Conservation (phyloP, 2,113 vertebrate genomes). For the Myotis brandtii region DNA sequence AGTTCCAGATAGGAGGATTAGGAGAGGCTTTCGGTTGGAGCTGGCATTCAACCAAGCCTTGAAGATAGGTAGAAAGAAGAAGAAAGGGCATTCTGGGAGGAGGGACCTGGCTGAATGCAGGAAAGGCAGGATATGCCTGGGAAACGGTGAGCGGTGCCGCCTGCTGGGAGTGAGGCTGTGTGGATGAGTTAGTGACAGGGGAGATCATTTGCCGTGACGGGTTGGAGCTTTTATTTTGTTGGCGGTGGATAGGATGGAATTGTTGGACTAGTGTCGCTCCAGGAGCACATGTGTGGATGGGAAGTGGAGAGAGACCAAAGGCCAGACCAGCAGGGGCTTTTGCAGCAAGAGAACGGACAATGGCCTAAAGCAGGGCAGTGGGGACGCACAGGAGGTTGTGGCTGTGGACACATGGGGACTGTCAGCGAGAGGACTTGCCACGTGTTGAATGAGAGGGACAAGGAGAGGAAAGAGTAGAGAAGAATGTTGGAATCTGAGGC, state of each 20-base stretch:
- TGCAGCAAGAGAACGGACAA: not conserved
- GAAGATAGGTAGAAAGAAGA: constrained; percentile 65
- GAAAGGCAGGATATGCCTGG: not conserved
- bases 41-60: constrained; percentile 66
- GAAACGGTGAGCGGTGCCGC: not conserved
- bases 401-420: fast-evolving
- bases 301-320: not conserved
- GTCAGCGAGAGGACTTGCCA: not conserved
- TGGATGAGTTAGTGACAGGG: not conserved
- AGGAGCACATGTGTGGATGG: not conserved
- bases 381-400: not conserved
- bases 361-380: not conserved
- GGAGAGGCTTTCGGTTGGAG: constrained; percentile 50
- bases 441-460: fast-evolving
- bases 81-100: not conserved
- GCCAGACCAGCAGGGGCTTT: not conserved
- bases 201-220: not conserved
- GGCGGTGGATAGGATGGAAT: not conserved
- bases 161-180: not conserved
- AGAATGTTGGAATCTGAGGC: not conserved
- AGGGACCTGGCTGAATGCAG: not conserved
- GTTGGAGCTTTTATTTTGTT: not conserved
- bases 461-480: not conserved
- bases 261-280: fast-evolving
- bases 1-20: constrained; percentile 81